phyloP scores from a whole-genome alignment of 1,140 invertebrate species.

The Pteromalus puparum region DNA sequence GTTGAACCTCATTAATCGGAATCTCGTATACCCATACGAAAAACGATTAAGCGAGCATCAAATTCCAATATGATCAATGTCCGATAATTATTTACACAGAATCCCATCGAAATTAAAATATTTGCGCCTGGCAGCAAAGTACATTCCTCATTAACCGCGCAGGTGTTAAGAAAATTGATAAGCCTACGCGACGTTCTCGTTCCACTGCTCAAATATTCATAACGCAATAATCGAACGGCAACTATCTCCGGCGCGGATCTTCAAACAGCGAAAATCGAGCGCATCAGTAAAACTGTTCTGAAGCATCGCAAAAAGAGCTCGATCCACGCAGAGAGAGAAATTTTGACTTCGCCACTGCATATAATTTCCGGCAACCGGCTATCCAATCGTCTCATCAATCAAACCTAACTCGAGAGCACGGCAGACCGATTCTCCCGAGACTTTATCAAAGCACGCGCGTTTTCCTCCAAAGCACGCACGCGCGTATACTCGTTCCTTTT shows the following conservation, averaged over 20 bases:
- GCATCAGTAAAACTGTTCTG: too few species aligned
- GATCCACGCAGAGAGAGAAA: not conserved
- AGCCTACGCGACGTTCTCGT: not conserved
- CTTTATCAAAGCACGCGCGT: conserved; percentile 22
- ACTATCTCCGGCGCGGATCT: not conserved
- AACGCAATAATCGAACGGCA: not conserved
- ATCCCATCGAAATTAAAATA: not conserved
- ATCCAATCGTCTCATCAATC: conserved; percentile 3
- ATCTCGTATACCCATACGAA: not conserved
- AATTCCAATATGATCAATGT: conserved; percentile 11
- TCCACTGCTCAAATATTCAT: not conserved
- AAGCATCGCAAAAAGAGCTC: too few species aligned
- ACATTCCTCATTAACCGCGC: not conserved
- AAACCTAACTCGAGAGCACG: not conserved
- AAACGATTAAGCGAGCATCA: not conserved
- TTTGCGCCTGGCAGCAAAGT: not conserved
- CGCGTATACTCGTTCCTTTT: not conserved
- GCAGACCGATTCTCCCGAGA: not conserved
- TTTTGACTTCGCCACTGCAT: not conserved
- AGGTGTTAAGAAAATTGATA: not conserved
- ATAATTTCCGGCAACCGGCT: too few species aligned
- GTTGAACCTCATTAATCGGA: conserved; percentile 18
- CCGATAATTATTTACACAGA: not conserved
- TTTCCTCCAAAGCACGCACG: not conserved
- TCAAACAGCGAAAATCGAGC: not conserved